A percentile compares a stretch with the other conserved stretches of the same genome.
These are phyloP conservation scores for Cordylochernes scorpioides DNA, from an alignment of 2,888 invertebrate genomes.

Conservation along the genomic window DNA sequence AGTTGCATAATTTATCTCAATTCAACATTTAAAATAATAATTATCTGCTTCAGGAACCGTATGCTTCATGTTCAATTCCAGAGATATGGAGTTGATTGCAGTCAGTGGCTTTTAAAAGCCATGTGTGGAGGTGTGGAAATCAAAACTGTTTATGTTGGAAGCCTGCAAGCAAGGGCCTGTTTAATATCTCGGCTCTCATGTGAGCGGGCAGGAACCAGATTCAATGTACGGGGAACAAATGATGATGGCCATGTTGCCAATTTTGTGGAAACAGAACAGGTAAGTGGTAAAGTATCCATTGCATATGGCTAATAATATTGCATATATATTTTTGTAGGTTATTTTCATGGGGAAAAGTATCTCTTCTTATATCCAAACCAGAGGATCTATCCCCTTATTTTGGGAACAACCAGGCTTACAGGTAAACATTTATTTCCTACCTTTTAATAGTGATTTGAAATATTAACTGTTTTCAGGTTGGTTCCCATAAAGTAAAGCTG, in stretches of 20 bases:
- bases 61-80: constrained; percentile 77
- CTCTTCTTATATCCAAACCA: constrained; percentile 55
- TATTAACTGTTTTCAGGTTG: constrained; percentile 33
- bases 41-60: no score
- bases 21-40: no score
- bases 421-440: constrained; percentile 21
- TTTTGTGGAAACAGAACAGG: constrained; percentile 98
- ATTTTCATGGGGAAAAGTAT: constrained; percentile 48
- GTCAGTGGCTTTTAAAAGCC: constrained; percentile 67
- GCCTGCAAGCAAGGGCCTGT: constrained; percentile 74
- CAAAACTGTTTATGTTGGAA: constrained; percentile 89
- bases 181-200: constrained; percentile 83
- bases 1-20: no score
- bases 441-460: constrained; percentile 1
- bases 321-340: no score
- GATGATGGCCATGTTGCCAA: constrained; percentile 98
- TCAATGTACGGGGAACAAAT: constrained; percentile 93
- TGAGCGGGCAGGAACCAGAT: constrained; percentile 88
- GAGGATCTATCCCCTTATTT: constrained; percentile 90
- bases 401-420: constrained; percentile 98
- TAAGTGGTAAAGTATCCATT: no score
- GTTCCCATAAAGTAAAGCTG: constrained; percentile 90
- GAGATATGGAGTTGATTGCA: constrained; percentile 65
- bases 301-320: no score
- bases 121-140: constrained; percentile 97